Percentiles rank a stretch among this genome's conserved stretches.
Evolutionary conservation across 1,140 invertebrate species (phyloP).

Genomic region (Ylistrum balloti): DNA sequence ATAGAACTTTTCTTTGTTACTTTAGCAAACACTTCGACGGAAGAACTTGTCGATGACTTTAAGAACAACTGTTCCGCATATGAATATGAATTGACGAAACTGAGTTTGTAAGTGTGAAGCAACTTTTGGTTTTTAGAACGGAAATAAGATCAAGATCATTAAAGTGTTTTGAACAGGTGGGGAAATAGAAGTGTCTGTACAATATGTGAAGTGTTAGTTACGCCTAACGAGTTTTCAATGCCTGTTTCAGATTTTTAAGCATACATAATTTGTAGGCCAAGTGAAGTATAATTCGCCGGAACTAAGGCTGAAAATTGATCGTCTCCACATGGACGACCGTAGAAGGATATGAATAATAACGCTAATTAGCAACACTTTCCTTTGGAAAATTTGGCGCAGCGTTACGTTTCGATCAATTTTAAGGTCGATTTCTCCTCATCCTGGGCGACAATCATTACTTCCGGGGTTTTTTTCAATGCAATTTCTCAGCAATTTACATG

Average conservation of each 20-base stretch:
- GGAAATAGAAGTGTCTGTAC: background rate
- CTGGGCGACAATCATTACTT: no score
- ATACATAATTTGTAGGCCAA: conserved; percentile 39
- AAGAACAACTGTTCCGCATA: background rate
- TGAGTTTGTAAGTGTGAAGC: background rate
- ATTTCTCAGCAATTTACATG: no score
- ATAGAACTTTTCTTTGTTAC: background rate
- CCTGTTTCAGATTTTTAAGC: conserved; percentile 13
- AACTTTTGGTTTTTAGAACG: background rate
- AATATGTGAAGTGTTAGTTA: background rate
- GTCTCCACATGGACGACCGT: background rate
- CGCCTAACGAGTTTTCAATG: conserved; percentile 13
- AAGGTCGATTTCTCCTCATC: no score
- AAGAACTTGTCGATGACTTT: background rate
- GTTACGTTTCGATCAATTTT: no score
- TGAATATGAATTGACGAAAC: conserved; percentile 12
- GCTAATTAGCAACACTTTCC: background rate
- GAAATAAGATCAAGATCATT: conserved; percentile 28
- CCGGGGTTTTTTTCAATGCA: no score
- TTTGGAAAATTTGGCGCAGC: background rate
- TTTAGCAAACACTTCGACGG: background rate
- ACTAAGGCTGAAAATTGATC: conserved; percentile 8
- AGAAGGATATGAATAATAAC: background rate
- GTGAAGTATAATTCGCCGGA: conserved; percentile 9
- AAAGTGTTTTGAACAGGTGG: conserved; percentile 38